Evolutionary conservation across 2,113 vertebrate species (phyloP), one percentile per base, ranked within the genome.

Genomic region (Gymnogyps californianus): DNA sequence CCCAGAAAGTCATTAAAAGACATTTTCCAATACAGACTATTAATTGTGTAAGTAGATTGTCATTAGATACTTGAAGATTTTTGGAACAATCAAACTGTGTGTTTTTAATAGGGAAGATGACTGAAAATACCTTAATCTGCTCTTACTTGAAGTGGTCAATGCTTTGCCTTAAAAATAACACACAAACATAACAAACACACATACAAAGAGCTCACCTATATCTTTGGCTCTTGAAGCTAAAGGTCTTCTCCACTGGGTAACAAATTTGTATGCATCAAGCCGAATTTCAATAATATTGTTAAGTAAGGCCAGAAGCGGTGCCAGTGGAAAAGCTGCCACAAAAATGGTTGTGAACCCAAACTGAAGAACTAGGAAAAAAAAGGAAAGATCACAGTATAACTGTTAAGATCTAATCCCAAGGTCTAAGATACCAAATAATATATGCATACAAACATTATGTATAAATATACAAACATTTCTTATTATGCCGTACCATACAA

Each of bases 301-400:
- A 95, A 99, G 98, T 98, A 99, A 98, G 84, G 99, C 99, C 83
- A 99, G 97, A 66, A 99, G 98, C 5, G 99, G 99, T 87, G 99
- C 99, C 96, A 99, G 97, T 78, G 99, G 99, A 94, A 99, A 99
- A 71, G 99, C 99, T 81, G 99, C 99, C 98, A 99, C 99, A 79
- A 99, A 99, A 96, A 99, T 99, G 61, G 99, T 99, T 79, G 99
- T 99, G 97, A 99, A 99, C 74, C 99, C 99, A 93, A 99, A 99
- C 97, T 99, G 99, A 75, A 99, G 98, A 97, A 99, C 99, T 99
- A 91, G 55, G 31, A 2, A 62, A 70, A 54, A 88, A 94, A 55
- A 16, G 6, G 47, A 89, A 82, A 76, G 16, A 47, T 69, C 22
- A 78, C 17, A 81, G 9, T 25, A 7, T 74, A 62, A 47, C 19